Evolutionary conservation across 1,140 invertebrate genomes (phyloP).

Genomic region (Eurosta solidaginis): DNA sequence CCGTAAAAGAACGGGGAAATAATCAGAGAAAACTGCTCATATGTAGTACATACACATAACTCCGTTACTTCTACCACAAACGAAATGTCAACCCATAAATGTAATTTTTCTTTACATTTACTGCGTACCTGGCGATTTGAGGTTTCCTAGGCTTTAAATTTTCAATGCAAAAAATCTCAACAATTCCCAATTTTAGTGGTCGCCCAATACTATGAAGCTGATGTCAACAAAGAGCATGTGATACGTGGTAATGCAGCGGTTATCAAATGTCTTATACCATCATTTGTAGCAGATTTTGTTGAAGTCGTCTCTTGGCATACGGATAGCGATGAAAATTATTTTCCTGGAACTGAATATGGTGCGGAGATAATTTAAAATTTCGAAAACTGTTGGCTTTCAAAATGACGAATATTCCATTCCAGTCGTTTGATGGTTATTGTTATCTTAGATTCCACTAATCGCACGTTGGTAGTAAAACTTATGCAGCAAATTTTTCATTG

Average conservation of each 20-base stretch:
- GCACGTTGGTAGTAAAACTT: slow-evolving; percentile 14
- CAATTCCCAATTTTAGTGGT: slow-evolving; percentile 68
- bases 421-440: background rate
- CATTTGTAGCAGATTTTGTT: slow-evolving; percentile 92
- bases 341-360: slow-evolving; percentile 59
- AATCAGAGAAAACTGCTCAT: too few species aligned
- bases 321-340: slow-evolving; percentile 71
- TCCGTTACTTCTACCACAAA: too few species aligned
- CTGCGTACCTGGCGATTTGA: background rate
- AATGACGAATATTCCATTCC: background rate
- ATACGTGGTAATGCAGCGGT: slow-evolving; percentile 91
- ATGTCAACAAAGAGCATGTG: slow-evolving; percentile 92
- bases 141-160: background rate
- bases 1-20: too few species aligned
- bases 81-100: background rate
- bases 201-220: slow-evolving; percentile 85
- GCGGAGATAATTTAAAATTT: slow-evolving; percentile 36
- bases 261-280: slow-evolving; percentile 90
- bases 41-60: too few species aligned
- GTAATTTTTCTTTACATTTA: too few species aligned
- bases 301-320: slow-evolving; percentile 87
- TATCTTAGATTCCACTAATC: slow-evolving; percentile 20
- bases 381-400: background rate
- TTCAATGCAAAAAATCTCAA: background rate
- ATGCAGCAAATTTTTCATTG: background rate